phyloP scores from a whole-genome alignment of 1,140 invertebrate genomes.

The Euschistus heros region DNA sequence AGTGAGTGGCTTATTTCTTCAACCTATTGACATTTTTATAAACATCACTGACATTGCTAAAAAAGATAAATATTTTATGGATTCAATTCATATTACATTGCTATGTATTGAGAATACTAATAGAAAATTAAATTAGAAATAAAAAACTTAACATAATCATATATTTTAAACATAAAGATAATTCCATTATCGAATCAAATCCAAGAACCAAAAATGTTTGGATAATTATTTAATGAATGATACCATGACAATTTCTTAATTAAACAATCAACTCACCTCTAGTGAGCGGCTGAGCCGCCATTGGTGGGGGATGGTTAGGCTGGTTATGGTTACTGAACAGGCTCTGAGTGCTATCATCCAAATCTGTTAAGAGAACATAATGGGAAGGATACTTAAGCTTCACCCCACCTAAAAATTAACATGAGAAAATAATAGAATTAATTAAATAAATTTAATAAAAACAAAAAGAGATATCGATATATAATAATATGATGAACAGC shows the following conservation, averaged over 20 bases:
- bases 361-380: slow-evolving; percentile 84
- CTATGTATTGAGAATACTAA: too few relatives aligned
- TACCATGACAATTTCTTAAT: neutral
- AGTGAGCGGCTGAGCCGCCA: neutral
- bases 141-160: too few relatives aligned
- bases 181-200: too few relatives aligned
- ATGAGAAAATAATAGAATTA: neutral
- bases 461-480: neutral
- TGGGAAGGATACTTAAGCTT: slow-evolving; percentile 89
- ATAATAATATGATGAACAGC: neutral
- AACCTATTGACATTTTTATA: too few relatives aligned
- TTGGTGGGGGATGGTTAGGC: neutral
- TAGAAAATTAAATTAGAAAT: too few relatives aligned
- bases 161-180: too few relatives aligned
- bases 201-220: neutral
- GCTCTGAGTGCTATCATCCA: slow-evolving; percentile 49
- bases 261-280: slow-evolving; percentile 18
- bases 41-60: too few relatives aligned
- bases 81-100: too few relatives aligned
- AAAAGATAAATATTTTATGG: too few relatives aligned
- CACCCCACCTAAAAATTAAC: slow-evolving; percentile 57
- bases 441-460: too few relatives aligned
- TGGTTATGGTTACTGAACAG: slow-evolving; percentile 24
- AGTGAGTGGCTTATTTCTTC: too few relatives aligned
- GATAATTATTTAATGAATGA: neutral